phyloP scores from a whole-genome alignment of 2,888 invertebrate species.

The Cancer borealis region DNA sequence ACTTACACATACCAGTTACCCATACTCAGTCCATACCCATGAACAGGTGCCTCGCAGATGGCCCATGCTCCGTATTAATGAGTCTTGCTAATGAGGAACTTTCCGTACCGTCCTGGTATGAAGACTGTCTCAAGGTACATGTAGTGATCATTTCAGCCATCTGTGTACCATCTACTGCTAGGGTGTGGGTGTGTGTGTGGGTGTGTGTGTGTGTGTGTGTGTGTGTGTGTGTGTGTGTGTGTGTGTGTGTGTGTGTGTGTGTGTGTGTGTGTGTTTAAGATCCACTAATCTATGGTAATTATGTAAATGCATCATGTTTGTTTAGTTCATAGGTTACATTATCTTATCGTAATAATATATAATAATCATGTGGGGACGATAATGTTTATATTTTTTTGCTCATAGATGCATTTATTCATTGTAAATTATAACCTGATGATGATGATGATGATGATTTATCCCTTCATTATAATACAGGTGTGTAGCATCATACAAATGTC shows the following conservation, averaged over 20 bases:
- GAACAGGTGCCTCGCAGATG: background rate
- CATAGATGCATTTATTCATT: too few relatives aligned
- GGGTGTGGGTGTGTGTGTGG: background rate
- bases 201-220: background rate
- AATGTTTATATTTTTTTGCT: too few relatives aligned
- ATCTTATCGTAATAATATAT: too few relatives aligned
- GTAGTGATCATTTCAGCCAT: background rate
- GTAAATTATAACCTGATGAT: too few relatives aligned
- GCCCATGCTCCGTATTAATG: background rate
- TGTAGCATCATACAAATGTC: too few relatives aligned
- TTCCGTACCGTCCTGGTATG: background rate
- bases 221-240: slow-evolving; percentile 8
- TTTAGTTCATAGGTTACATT: too few relatives aligned
- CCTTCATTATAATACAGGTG: too few relatives aligned
- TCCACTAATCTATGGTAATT: too few relatives aligned
- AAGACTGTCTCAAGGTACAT: background rate
- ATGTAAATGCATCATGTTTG: too few relatives aligned
- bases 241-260: slow-evolving; percentile 3
- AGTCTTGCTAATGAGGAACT: background rate
- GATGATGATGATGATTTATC: too few relatives aligned
- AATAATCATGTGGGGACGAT: too few relatives aligned
- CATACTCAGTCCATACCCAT: background rate
- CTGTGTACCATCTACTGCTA: background rate
- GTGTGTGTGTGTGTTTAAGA: background rate
- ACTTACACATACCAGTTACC: background rate